Base-by-base conservation (phyloP, 2,113 vertebrate species). In the Sturnira hondurensis region DNA sequence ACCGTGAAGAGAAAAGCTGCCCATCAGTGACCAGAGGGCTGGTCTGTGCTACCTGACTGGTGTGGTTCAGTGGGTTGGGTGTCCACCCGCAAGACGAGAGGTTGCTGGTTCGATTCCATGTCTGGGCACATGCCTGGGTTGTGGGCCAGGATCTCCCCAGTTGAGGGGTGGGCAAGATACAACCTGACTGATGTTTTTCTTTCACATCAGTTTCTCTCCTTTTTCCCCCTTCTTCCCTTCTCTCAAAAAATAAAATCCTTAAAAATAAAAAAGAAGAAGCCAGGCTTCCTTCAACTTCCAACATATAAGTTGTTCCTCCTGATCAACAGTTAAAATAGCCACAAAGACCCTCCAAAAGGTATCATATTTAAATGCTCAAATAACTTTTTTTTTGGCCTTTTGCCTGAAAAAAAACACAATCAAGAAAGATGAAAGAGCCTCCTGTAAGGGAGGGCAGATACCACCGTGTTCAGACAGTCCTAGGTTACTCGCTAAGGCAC, bases 351-450 rank as follows among this genome's bases (percentile, higher is more conserved):
- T 83, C 88, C 81, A 93, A 85, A 93, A 83, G 33, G 47, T 47
- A 24, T 5, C n/a, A 33, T 47, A 65, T 92, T 65, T 86, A 63
- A 94, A 84, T 45, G 52, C 56, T 70, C 61, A 78, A 81, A 58
- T 68, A 41, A 54, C 22, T 67, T 71, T 73, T 74, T 81, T 28
- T 22, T 43, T 43, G 4, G 43, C 58, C 24, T 52, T 80, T 83
- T 50, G 54, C 58, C 71, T 82, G 80, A 54, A 33, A 63, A 78
- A 80, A 47, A 58, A 36, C 1, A 54, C 65, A 86, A 41, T 86
- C 38, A 88, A 88, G 47, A 83, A 92, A 26, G 43, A 61, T 47
- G 43, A 71, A 97, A 90, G 81, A 78, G 58, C 38, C 45, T 31
- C 92, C 65, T 4, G 28, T 52, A 33, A 3, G 3, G 24, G 80